A percentile compares a stretch with the other conserved stretches of the same genome.
These are phyloP conservation scores for Sebastes minor DNA, from an alignment of 2,797 vertebrate genomes.

Conservation along the genomic window DNA sequence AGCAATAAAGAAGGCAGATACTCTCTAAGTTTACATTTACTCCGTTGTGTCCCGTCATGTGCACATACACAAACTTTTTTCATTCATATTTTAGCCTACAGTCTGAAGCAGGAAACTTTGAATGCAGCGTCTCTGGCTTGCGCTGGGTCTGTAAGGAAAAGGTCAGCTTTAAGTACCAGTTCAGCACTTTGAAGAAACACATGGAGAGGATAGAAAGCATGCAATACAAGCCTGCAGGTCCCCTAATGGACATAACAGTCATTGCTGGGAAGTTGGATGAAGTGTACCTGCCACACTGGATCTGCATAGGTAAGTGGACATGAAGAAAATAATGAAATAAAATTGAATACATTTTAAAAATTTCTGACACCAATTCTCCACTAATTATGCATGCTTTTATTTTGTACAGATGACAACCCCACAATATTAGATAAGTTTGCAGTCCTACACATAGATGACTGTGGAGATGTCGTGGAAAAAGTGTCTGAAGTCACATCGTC, in stretches of 20 bases:
- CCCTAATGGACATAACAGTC: conserved; percentile 23
- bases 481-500: conserved; percentile 8
- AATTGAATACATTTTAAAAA: not conserved
- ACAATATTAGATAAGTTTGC: not conserved
- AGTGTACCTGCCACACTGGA: conserved; percentile 33
- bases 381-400: not conserved
- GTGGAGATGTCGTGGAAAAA: conserved; percentile 30
- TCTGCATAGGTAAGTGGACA: conserved; percentile 10
- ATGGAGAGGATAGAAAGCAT: conserved; percentile 7
- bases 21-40: too few species aligned
- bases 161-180: conserved; percentile 21
- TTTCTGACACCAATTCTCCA: not conserved
- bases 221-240: conserved; percentile 16
- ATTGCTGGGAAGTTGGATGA: conserved; percentile 7
- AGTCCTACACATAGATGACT: conserved; percentile 26
- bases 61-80: too few species aligned
- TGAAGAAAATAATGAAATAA: not conserved
- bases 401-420: conserved; percentile 9
- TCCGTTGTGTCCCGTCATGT: too few species aligned
- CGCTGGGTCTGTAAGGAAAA: conserved; percentile 25
- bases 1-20: too few species aligned
- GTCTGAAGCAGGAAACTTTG: conserved; percentile 32
- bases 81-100: not conserved
- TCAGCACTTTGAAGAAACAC: conserved; percentile 4
- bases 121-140: conserved; percentile 32